Evolutionary conservation across 1,140 invertebrate species (phyloP).

Genomic region (Asbolus verrucosus): DNA sequence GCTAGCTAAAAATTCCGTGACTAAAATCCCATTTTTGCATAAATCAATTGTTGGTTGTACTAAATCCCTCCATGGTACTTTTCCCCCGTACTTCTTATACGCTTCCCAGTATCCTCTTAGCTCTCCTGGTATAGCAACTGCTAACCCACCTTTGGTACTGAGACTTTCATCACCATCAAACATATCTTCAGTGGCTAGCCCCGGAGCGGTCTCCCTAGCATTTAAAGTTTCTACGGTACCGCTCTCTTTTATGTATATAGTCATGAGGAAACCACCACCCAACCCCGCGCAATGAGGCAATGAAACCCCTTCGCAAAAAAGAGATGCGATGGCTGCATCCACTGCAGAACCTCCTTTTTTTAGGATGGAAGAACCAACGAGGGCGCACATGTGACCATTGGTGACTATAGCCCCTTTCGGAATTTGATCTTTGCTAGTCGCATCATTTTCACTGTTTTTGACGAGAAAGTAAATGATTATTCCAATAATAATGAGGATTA

Average conservation of each 20-base stretch:
- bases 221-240: constrained; percentile 69
- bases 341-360: constrained; percentile 76
- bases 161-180: constrained; percentile 63
- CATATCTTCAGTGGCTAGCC: constrained; percentile 71
- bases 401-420: constrained; percentile 59
- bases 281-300: constrained; percentile 83
- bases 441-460: background rate
- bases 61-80: constrained; percentile 84
- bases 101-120: constrained; percentile 86
- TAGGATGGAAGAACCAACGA: constrained; percentile 60
- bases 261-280: constrained; percentile 86
- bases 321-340: constrained; percentile 83
- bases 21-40: constrained; percentile 76
- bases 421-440: background rate
- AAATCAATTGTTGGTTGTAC: constrained; percentile 84
- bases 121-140: constrained; percentile 93
- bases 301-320: constrained; percentile 85
- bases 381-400: constrained; percentile 63
- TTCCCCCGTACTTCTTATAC: constrained; percentile 82
- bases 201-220: constrained; percentile 79
- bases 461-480: no score
- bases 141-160: constrained; percentile 71
- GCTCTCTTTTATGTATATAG: constrained; percentile 74
- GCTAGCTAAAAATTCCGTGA: constrained; percentile 73
- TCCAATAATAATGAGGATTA: no score